These are phyloP conservation scores for Greenwoodochromis staneri DNA, from an alignment of 2,113 vertebrate genomes.

Conservation along the genomic window DNA sequence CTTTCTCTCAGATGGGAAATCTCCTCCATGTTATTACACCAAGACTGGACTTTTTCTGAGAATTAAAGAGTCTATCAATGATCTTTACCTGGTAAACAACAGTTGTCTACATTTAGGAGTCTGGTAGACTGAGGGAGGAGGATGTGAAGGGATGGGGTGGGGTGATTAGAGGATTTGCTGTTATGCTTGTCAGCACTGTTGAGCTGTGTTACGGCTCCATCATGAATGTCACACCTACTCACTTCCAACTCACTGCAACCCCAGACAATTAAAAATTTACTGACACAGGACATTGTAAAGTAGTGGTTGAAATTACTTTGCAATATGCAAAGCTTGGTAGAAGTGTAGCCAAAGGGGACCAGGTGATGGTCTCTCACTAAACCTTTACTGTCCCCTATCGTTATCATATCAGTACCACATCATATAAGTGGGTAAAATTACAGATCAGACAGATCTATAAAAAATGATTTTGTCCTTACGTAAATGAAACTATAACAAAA, in stretches of 20 bases:
- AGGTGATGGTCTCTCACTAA: neutral
- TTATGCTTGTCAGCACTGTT: conserved; percentile 52
- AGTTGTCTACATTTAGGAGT: conserved; percentile 23
- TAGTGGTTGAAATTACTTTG: neutral
- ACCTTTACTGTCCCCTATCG: neutral
- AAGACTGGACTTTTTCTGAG: neutral
- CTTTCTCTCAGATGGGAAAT: neutral
- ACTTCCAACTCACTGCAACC: neutral
- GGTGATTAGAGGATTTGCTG: conserved; percentile 52
- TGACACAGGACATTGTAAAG: neutral
- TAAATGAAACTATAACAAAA: neutral
- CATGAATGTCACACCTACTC: neutral
- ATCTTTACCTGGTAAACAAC: conserved; percentile 42
- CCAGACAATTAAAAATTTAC: neutral
- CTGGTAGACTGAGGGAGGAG: conserved; percentile 49
- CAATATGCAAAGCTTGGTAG: neutral
- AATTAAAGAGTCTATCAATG: neutral
- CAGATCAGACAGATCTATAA: neutral
- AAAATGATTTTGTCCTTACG: neutral
- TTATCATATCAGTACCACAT: neutral
- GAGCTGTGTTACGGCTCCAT: neutral
- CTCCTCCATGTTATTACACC: conserved; percentile 13
- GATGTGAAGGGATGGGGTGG: neutral
- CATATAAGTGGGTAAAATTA: neutral
- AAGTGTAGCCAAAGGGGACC: neutral